These are phyloP conservation scores for Anorthoa munda DNA, from an alignment of 2,888 invertebrate species.

Conservation along the genomic window DNA sequence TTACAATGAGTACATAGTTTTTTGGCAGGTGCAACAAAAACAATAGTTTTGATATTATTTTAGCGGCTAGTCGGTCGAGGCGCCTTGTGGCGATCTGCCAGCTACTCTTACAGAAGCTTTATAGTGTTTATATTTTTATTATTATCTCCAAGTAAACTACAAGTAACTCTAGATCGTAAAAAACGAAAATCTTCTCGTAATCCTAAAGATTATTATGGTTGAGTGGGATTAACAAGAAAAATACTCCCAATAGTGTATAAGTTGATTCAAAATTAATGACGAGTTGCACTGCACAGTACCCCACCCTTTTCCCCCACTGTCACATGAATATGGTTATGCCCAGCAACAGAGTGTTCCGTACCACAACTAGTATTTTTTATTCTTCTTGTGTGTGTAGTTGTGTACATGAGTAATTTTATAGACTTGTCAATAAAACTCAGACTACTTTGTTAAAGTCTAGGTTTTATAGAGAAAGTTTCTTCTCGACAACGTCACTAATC, in stretches of 20 bases:
- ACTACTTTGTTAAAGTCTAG: conserved; percentile 1
- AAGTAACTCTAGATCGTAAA: conserved; percentile 11
- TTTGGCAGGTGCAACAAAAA: conserved; percentile 70
- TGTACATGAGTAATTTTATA: neutral
- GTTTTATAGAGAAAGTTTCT: conserved; percentile 23
- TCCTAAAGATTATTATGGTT: neutral
- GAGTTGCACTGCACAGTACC: too few relatives aligned
- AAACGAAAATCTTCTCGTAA: neutral
- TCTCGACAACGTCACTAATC: conserved; percentile 1
- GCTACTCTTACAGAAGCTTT: conserved; percentile 33
- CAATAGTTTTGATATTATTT: conserved; percentile 67
- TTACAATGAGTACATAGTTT: conserved; percentile 24
- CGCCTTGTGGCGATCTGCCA: conserved; percentile 74
- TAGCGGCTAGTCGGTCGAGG: conserved; percentile 59
- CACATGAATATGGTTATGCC: too few relatives aligned
- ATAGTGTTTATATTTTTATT: conserved; percentile 34
- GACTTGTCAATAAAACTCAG: conserved; percentile 3
- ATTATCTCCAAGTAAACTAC: conserved; percentile 16
- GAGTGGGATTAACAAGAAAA: neutral
- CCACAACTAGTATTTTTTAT: too few relatives aligned
- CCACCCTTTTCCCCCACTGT: too few relatives aligned
- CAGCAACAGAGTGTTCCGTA: too few relatives aligned
- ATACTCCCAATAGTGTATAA: neutral
- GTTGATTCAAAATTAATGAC: too few relatives aligned
- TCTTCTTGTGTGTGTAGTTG: too few relatives aligned